Evolutionary conservation across 2,888 invertebrate genomes (phyloP).

Genomic region (Cataglyphis rosenhaueri): DNA sequence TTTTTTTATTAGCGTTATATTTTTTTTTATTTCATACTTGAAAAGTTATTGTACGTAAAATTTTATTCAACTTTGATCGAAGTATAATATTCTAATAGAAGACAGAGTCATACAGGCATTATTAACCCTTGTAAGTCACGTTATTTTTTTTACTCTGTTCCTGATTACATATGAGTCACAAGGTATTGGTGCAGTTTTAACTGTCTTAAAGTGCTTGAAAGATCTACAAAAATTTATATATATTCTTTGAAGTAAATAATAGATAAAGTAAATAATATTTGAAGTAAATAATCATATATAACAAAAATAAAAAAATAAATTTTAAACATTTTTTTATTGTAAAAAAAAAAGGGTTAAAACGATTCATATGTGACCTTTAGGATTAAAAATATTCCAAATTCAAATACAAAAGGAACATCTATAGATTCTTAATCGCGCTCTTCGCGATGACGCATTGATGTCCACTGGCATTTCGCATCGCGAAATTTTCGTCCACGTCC

Average conservation of each 20-base stretch:
- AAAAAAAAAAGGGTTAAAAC: too few relatives aligned
- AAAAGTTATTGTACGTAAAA: background rate
- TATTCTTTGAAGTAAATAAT: too few relatives aligned
- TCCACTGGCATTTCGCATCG: background rate
- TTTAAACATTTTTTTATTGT: too few relatives aligned
- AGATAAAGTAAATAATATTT: too few relatives aligned
- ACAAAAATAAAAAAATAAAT: too few relatives aligned
- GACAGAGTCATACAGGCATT: background rate
- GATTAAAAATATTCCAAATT: background rate
- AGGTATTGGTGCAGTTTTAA: too few relatives aligned
- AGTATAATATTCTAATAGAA: background rate
- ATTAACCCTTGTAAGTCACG: background rate
- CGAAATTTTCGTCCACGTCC: slow-evolving; percentile 35
- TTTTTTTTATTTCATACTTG: background rate
- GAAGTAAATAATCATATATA: too few relatives aligned
- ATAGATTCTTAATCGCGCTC: background rate
- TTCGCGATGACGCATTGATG: background rate
- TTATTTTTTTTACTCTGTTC: too few relatives aligned
- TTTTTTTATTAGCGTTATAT: background rate
- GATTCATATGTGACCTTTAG: too few relatives aligned
- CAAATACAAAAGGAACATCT: background rate
- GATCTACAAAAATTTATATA: too few relatives aligned
- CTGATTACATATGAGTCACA: too few relatives aligned
- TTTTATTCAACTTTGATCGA: background rate
- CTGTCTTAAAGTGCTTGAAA: too few relatives aligned